Evolutionary conservation across 2,888 invertebrate species (phyloP).

Genomic region (Heterodera filipjevi): DNA sequence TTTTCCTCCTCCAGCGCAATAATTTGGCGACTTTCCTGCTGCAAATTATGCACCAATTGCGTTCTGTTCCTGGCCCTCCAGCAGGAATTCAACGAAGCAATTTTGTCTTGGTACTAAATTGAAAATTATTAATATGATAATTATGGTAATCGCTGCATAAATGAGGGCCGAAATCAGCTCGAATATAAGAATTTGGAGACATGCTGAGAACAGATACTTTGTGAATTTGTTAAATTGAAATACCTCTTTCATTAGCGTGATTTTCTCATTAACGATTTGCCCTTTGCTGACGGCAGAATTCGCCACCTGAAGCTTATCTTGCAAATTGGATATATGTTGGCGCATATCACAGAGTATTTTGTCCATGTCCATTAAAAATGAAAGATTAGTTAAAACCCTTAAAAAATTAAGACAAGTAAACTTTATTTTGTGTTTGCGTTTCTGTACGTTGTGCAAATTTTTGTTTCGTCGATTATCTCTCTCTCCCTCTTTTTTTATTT

Average conservation of each 20-base stretch:
- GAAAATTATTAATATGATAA: not conserved
- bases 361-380: conserved; percentile 25
- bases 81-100: conserved; percentile 34
- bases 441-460: too few relatives aligned
- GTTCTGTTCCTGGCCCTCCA: conserved; percentile 39
- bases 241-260: conserved; percentile 41
- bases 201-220: too few relatives aligned
- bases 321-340: conserved; percentile 31
- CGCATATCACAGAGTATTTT: conserved; percentile 34
- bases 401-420: conserved; percentile 20
- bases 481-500: too few relatives aligned
- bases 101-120: conserved; percentile 41
- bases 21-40: conserved; percentile 42
- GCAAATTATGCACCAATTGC: conserved; percentile 38
- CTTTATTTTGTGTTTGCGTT: too few relatives aligned
- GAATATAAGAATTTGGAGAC: too few relatives aligned
- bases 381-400: not conserved
- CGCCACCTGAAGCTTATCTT: conserved; percentile 36
- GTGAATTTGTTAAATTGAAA: not conserved
- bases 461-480: too few relatives aligned
- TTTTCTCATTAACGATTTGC: conserved; percentile 38
- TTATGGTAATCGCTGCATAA: not conserved
- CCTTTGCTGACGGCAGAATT: conserved; percentile 34
- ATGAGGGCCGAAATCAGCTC: not conserved
- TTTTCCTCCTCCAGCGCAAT: conserved; percentile 42